These are phyloP conservation scores for Bombus difficillimus DNA, from an alignment of 1,140 invertebrate genomes.

Conservation along the genomic window DNA sequence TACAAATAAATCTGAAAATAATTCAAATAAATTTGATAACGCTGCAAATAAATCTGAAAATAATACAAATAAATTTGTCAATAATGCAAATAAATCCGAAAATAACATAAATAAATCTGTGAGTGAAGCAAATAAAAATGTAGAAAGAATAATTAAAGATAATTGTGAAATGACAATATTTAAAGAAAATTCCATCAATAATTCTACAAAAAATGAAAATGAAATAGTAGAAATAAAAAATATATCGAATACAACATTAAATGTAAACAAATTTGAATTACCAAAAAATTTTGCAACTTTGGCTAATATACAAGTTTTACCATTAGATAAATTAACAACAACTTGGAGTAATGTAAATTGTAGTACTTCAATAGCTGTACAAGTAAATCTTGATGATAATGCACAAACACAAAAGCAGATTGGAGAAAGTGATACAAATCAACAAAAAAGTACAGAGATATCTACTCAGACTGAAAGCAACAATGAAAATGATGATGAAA, in stretches of 20 bases:
- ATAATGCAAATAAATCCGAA: neutral
- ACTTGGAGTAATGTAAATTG: conserved; percentile 80
- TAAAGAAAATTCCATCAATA: conserved; percentile 2
- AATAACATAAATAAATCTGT: conserved; percentile 1
- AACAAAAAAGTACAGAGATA: conserved; percentile 80
- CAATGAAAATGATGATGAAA: conserved; percentile 80
- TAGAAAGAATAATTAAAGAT: conserved; percentile 23
- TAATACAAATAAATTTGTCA: neutral
- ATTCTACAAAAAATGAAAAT: conserved; percentile 6
- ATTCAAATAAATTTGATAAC: conserved; percentile 5
- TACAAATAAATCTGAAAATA: conserved; percentile 13
- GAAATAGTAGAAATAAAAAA: conserved; percentile 27
- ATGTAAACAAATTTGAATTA: conserved; percentile 73
- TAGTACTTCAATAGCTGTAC: conserved; percentile 84
- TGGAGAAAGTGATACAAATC: conserved; percentile 55
- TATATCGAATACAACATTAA: conserved; percentile 19
- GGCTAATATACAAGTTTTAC: conserved; percentile 77
- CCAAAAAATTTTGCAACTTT: conserved; percentile 77
- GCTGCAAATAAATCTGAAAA: conserved; percentile 18
- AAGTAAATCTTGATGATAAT: conserved; percentile 83
- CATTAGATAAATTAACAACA: conserved; percentile 79
- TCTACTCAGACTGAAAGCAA: conserved; percentile 83
- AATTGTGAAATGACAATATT: neutral
- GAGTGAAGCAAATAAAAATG: conserved; percentile 8
- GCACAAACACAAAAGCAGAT: conserved; percentile 52